Evolutionary conservation across 2,113 vertebrate species (phyloP), one percentile per base, ranked within the genome.

Genomic region (Caloenas nicobarica): DNA sequence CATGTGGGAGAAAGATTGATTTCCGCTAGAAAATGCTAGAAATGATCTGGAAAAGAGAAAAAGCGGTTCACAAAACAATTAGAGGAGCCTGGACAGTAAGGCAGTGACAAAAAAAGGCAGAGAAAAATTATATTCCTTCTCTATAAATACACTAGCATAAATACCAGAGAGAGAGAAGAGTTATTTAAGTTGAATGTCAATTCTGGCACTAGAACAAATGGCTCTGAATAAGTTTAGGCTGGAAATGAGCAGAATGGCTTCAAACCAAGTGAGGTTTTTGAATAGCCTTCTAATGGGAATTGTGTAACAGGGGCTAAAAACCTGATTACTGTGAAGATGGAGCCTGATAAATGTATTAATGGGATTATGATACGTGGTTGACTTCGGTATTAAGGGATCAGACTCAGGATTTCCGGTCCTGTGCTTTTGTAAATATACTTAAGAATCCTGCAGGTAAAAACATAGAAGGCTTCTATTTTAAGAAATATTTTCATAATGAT

Each of bases 261-360:
- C 64, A 91, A 84, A 86, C 51, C 70, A 91, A 93, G 83, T 28
- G 66, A 84, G 56, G 26, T 68, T 81, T 86, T 91, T 81, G 69
- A 88, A 83, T 38, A 81, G 69, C 77, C 29, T 74, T 38, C 69
- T 84, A 87, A 91, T 87, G 61, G 91, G 81, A 84, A 64, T 73
- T 84, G 77, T 81, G 61, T 89, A 91, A 84, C 44, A n/a, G 74
- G 78, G 92, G 69, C 86, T 97, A 70, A 92, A 94, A 93, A 86
- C 64, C 68, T 56, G 76, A 86, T 93, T 84, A 36, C 91, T 91
- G 72, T 33, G 65, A 79, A 84, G 94, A 91, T 81, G 86, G 78
- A 96, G 81, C 73, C 84, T 74, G 81, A 87, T 93, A 95, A 96
- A 84, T 76, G 69, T 65, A 81, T 89, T 95, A 87, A 95, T 95